Evolutionary conservation across 2,113 vertebrate species (phyloP).

Genomic region (Charadrius vociferus): DNA sequence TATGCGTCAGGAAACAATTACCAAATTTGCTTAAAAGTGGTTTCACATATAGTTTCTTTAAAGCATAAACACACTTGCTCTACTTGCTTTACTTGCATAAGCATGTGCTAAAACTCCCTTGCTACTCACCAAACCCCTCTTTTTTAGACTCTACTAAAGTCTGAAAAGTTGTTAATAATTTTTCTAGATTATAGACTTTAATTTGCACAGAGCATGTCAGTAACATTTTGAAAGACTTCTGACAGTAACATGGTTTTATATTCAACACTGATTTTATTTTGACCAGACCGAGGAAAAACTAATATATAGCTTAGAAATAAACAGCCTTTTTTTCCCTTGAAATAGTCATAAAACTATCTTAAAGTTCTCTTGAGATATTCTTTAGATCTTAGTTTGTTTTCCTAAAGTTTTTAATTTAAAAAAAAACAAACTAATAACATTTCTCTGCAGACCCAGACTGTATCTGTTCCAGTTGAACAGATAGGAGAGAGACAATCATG

Average conservation of each 20-base stretch:
- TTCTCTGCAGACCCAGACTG: neutral
- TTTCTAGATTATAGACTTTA: constrained; percentile 12
- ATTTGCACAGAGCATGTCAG: constrained; percentile 9
- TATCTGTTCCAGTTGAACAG: neutral
- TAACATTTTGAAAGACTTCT: constrained; percentile 36
- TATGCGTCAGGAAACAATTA: neutral
- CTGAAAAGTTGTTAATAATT: neutral
- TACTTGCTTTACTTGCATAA: neutral
- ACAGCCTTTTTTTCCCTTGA: neutral
- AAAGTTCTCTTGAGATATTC: constrained; percentile 20
- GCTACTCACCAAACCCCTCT: neutral
- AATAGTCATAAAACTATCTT: constrained; percentile 45
- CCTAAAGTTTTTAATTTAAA: constrained; percentile 41
- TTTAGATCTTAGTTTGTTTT: constrained; percentile 6
- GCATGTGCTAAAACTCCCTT: neutral
- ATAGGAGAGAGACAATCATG: neutral
- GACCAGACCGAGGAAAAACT: neutral
- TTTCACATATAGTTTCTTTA: neutral
- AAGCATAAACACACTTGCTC: neutral
- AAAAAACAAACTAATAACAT: neutral
- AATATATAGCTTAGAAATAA: constrained; percentile 50
- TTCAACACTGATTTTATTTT: constrained; percentile 67
- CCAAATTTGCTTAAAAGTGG: neutral
- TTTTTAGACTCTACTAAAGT: neutral
- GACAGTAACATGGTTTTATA: constrained; percentile 55